These are phyloP conservation scores for Timema cristinae DNA, from an alignment of 2,888 invertebrate species.

Conservation along the genomic window DNA sequence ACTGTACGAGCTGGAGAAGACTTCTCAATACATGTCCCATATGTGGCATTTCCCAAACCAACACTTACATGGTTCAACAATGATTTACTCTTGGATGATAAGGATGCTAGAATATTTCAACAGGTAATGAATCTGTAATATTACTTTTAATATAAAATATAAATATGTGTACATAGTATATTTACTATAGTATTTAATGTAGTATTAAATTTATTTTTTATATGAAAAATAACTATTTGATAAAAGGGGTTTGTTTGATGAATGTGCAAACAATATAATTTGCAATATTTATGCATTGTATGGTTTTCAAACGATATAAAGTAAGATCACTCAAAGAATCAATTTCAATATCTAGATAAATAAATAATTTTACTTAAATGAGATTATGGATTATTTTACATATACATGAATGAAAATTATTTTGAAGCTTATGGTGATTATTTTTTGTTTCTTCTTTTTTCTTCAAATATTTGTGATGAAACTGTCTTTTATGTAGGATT, in stretches of 20 bases:
- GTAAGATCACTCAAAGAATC: not conserved
- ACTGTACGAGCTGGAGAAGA: conserved; percentile 97
- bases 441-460: too few species aligned
- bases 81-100: conserved; percentile 72
- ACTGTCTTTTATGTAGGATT: too few species aligned
- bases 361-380: too few species aligned
- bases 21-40: conserved; percentile 95
- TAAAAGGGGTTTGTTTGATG: not conserved
- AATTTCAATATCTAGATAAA: not conserved
- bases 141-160: conserved; percentile 1
- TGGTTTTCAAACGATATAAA: not conserved
- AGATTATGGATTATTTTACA: too few species aligned
- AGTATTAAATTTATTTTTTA: not conserved
- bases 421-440: too few species aligned
- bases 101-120: conserved; percentile 75
- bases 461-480: too few species aligned
- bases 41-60: conserved; percentile 93
- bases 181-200: not conserved
- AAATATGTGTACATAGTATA: not conserved
- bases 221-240: too few species aligned
- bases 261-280: too few species aligned
- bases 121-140: conserved; percentile 40
- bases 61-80: conserved; percentile 91
- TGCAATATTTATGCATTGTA: too few species aligned
- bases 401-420: too few species aligned